Percentiles rank a stretch among this genome's conserved stretches.
Evolutionary conservation across 2,113 vertebrate genomes (phyloP).

Genomic region (Pogonocichla stellata): DNA sequence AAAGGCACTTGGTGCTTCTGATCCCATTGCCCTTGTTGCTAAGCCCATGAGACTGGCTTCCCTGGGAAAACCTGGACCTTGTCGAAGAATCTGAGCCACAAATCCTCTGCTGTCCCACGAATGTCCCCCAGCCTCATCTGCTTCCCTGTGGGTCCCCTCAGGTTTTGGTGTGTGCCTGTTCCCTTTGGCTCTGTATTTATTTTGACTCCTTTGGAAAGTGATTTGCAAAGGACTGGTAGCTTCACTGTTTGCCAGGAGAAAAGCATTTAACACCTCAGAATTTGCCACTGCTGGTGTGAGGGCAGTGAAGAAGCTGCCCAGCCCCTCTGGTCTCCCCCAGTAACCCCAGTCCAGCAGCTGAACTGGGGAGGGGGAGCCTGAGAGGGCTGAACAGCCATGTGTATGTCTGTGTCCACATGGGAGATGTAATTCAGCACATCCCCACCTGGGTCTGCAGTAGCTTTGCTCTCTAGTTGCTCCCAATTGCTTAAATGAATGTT

Average conservation of each 20-base stretch:
- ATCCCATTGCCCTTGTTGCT: background rate
- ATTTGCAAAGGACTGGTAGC: background rate
- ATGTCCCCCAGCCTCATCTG: background rate
- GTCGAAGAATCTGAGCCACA: background rate
- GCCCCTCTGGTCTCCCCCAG: background rate
- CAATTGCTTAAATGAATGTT: fast-evolving
- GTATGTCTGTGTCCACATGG: background rate
- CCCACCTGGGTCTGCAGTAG: background rate
- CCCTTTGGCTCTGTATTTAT: background rate
- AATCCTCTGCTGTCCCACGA: background rate
- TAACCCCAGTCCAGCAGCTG: background rate
- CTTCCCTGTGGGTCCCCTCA: background rate
- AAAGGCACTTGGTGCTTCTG: background rate
- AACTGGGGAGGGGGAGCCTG: background rate
- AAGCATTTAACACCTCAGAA: background rate
- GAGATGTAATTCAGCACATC: background rate
- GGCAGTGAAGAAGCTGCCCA: background rate
- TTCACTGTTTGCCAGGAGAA: background rate
- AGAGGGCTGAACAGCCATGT: background rate
- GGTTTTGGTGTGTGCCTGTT: background rate
- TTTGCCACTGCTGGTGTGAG: background rate
- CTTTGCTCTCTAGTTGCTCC: background rate
- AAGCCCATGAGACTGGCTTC: background rate
- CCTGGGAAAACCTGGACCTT: background rate
- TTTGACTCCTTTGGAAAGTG: background rate